Conservation (phyloP, 2,113 vertebrate species). For the Ictidomys tridecemlineatus region DNA sequence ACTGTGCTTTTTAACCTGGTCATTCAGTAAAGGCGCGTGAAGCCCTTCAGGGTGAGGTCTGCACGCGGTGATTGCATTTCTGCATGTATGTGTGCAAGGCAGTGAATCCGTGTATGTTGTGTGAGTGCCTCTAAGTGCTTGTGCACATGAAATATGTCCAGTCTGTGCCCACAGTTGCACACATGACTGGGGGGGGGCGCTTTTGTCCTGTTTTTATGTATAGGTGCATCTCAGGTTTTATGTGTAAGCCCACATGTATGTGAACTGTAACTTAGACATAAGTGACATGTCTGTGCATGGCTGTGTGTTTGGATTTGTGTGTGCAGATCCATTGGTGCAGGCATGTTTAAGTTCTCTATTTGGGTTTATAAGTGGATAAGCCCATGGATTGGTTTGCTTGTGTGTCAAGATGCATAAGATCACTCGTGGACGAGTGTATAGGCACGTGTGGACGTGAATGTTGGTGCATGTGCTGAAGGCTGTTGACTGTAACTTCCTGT, state of each 20-base stretch:
- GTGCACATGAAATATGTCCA: fast-evolving
- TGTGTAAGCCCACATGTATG: not conserved
- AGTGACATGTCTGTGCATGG: not conserved
- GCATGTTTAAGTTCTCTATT: not conserved
- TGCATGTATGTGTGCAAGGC: not conserved
- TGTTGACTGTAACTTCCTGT: not conserved
- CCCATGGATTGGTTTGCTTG: not conserved
- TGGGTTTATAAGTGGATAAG: not conserved
- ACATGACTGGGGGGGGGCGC: not conserved
- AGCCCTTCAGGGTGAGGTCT: not conserved
- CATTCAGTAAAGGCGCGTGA: not conserved
- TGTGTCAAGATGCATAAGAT: not conserved
- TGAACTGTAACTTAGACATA: not conserved
- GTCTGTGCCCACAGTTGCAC: not conserved
- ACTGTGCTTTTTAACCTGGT: not conserved
- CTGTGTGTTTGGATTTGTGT: not conserved
- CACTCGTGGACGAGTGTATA: not conserved
- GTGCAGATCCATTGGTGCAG: not conserved
- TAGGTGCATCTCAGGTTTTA: not conserved
- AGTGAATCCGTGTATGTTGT: fast-evolving
- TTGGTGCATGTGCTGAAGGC: not conserved
- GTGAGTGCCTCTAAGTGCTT: not conserved
- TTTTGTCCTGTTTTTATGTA: not conserved
- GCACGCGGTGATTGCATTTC: not conserved
- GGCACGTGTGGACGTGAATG: not conserved